These are phyloP conservation scores for Acrocephalus scirpaceus DNA, from an alignment of 2,797 vertebrate genomes.

Conservation along the genomic window DNA sequence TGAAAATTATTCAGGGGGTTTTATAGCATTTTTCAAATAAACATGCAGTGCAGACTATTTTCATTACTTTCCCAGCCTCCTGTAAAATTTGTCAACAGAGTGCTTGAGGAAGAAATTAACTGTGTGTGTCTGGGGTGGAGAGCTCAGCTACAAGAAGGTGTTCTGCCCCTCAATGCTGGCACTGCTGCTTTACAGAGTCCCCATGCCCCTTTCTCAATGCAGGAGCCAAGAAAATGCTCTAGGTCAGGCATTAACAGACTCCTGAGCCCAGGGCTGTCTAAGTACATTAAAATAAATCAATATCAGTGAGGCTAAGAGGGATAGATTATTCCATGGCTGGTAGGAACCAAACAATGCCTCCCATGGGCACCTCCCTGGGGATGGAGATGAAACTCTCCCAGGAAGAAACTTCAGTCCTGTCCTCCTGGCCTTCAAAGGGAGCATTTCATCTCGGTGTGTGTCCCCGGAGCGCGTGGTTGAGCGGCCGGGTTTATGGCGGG, in stretches of 20 bases:
- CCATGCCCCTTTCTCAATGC: not conserved
- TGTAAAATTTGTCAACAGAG: slow-evolving; percentile 53
- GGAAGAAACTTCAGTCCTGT: not conserved
- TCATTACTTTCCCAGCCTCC: slow-evolving; percentile 55
- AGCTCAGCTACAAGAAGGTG: not conserved
- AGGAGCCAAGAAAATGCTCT: not conserved
- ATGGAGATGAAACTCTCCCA: not conserved
- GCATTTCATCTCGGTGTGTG: slow-evolving; percentile 21
- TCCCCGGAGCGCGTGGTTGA: accelerated
- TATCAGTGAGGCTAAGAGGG: not conserved
- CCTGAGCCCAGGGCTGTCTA: not conserved
- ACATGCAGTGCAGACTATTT: slow-evolving; percentile 3
- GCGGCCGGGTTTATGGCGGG: not conserved
- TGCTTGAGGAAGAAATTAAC: slow-evolving; percentile 28
- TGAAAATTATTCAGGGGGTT: slow-evolving; percentile 33
- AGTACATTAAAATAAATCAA: not conserved
- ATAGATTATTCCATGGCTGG: accelerated
- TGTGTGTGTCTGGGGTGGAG: not conserved
- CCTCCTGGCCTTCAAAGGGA: not conserved
- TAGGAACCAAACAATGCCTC: not conserved
- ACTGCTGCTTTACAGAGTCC: not conserved
- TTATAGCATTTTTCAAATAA: slow-evolving; percentile 60
- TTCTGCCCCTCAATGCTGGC: not conserved
- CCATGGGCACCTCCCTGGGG: not conserved
- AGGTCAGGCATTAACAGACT: not conserved